A percentile compares a stretch with the other conserved stretches of the same genome.
phyloP scores from a whole-genome alignment of 2,888 invertebrate species.

The Coelogynopora nodosa region DNA sequence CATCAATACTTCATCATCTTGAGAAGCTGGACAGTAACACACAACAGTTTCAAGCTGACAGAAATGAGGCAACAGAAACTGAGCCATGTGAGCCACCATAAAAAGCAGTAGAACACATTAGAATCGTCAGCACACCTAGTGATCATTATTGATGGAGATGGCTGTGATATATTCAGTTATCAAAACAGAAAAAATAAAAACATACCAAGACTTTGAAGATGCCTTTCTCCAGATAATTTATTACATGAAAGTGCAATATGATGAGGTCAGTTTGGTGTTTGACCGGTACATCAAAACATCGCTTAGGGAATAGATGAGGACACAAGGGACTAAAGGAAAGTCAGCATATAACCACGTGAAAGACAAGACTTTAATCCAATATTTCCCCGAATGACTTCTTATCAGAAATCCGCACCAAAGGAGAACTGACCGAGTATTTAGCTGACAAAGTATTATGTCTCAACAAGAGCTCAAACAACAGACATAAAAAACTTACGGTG shows the following conservation, averaged over 20 bases:
- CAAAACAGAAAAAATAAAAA: conserved; percentile 45
- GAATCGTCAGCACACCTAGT: conserved; percentile 14
- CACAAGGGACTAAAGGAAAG: conserved; percentile 46
- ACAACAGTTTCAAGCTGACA: neutral
- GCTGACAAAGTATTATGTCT: conserved; percentile 44
- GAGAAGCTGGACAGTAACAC: conserved; percentile 25
- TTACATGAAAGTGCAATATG: conserved; percentile 42
- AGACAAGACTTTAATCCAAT: conserved; percentile 45
- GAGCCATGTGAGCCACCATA: neutral
- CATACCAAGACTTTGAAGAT: conserved; percentile 44
- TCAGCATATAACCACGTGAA: conserved; percentile 46
- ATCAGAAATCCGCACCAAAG: conserved; percentile 45
- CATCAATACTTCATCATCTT: conserved; percentile 46
- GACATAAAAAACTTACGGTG: too few species aligned
- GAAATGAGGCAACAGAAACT: neutral
- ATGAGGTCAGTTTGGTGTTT: conserved; percentile 45
- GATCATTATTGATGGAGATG: conserved; percentile 46
- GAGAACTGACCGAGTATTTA: conserved; percentile 46
- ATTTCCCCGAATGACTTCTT: conserved; percentile 46
- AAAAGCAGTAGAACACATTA: neutral
- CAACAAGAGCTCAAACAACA: conserved; percentile 44
- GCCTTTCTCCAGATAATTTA: conserved; percentile 33
- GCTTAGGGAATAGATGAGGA: conserved; percentile 45
- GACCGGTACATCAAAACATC: conserved; percentile 45
- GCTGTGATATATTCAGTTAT: conserved; percentile 43